These are phyloP conservation scores for Myiotriccus ornatus DNA, from an alignment of 2,797 vertebrate genomes.

Conservation along the genomic window DNA sequence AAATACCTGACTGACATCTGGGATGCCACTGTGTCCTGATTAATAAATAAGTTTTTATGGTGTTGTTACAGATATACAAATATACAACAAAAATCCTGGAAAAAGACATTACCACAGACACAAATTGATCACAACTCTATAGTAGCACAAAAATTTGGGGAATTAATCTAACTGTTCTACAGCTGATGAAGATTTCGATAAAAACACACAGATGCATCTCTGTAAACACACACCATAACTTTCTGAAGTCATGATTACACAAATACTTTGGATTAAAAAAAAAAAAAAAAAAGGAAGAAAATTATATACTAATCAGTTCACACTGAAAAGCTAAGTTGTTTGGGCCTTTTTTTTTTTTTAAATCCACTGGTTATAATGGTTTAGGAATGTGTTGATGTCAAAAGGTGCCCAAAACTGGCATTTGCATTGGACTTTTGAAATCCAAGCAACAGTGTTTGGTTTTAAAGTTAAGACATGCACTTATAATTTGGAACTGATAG, in stretches of 20 bases:
- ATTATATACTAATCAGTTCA: not conserved
- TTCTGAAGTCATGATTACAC: not conserved
- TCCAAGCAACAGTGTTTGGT: fast-evolving
- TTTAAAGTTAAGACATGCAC: not conserved
- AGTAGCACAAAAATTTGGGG: not conserved
- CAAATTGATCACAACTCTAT: not conserved
- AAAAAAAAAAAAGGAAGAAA: not conserved
- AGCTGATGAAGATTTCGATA: not conserved
- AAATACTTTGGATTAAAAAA: not conserved
- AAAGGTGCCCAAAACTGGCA: not conserved
- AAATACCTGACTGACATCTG: not conserved
- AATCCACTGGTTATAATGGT: not conserved
- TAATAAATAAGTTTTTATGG: not conserved
- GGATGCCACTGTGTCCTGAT: not conserved
- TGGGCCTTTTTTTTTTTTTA: not conserved
- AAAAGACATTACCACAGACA: not conserved
- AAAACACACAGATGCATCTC: not conserved
- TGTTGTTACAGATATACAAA: not conserved
- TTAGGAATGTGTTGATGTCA: not conserved
- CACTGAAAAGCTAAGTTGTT: too few species aligned
- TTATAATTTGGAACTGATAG: not conserved
- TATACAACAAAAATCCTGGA: not conserved
- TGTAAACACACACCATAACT: not conserved
- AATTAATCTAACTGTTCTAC: not conserved
- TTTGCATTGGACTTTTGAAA: not conserved